A percentile compares a stretch with the other conserved stretches of the same genome.
Conservation (phyloP, 2,113 vertebrate species). For the Acinonyx jubatus region DNA sequence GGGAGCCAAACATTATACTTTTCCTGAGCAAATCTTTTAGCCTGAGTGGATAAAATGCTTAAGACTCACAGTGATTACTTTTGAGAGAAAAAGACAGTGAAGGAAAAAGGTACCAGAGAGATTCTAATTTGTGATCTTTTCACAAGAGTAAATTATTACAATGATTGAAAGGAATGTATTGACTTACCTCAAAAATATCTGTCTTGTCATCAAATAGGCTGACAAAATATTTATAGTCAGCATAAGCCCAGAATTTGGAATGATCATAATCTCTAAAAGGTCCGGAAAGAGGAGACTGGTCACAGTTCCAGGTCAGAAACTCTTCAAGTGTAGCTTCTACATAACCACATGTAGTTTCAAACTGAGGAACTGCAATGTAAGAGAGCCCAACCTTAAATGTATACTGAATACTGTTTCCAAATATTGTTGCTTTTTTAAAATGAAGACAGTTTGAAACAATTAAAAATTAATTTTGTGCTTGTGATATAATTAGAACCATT, state of each 20-base stretch:
- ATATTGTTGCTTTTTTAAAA: constrained; percentile 36
- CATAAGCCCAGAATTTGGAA: constrained; percentile 95
- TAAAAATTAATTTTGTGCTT: constrained; percentile 47
- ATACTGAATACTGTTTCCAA: constrained; percentile 42
- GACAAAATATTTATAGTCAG: constrained; percentile 97
- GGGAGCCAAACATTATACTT: background rate
- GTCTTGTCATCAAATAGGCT: constrained; percentile 90
- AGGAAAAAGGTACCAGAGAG: background rate
- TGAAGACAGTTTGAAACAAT: background rate
- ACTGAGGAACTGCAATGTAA: constrained; percentile 90
- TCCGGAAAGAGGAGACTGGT: constrained; percentile 79
- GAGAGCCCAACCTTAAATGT: constrained; percentile 64
- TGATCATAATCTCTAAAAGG: constrained; percentile 87
- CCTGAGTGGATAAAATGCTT: background rate
- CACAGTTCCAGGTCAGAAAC: constrained; percentile 90
- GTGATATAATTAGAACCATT: constrained; percentile 46
- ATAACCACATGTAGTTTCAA: constrained; percentile 94
- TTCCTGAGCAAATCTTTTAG: background rate
- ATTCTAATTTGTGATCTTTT: constrained; percentile 20
- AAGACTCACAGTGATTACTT: background rate
- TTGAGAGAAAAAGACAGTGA: background rate
- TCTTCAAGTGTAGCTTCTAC: constrained; percentile 89
- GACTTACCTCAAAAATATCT: constrained; percentile 92
- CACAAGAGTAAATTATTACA: background rate
- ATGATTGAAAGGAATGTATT: constrained; percentile 55